Base-by-base conservation (phyloP, 2,888 invertebrate genomes). In the Bombylius discolor region DNA sequence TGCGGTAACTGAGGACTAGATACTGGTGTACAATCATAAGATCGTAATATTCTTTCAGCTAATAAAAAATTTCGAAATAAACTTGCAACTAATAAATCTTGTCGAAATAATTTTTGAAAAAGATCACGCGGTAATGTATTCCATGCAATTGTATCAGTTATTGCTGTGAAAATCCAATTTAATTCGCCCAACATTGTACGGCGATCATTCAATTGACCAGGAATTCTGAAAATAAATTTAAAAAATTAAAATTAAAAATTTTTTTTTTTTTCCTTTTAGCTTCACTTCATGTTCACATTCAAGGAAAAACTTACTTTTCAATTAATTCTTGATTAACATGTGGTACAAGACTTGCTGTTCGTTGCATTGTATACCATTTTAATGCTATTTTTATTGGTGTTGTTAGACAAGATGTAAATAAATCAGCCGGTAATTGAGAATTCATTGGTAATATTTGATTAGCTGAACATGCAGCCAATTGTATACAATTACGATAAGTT, bases 151-250 rank as follows among this genome's bases (percentile, higher is more conserved):
- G 99, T 99, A 74, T 99, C 99, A 0, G 99, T 99, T 64, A 99
- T 96, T 49, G 99, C 98, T 4, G 99, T 99, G 77, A 99, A 99
- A 70, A 99, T 97, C 99, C 99, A 99, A 79, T 99, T 99, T 58
- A 99, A 78, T 77, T 99, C 98, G 51, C 99, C 99, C 62, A 98
- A 80, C 91, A 98, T 94, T 36, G 99, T 97, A 65, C 95, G 81
- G 31, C 97, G 81, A 77, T 98, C 97, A 63, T 88, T 89, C 63
- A 96, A 81, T 69, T 89, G 89, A 3, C 99, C 99, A 8, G 98
- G 98, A 65, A 99, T 93, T 75, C 92, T 91, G 61, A 48, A 56
- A 55, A 51, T 48, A 52, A 51, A 58, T 11, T 33, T 8, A 42
- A 46, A 36, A 23, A 23, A 23, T 23, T 23, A 23, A 23, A 23